Base-by-base conservation (phyloP, 2,797 vertebrate genomes). In the Numenius phaeopus region DNA sequence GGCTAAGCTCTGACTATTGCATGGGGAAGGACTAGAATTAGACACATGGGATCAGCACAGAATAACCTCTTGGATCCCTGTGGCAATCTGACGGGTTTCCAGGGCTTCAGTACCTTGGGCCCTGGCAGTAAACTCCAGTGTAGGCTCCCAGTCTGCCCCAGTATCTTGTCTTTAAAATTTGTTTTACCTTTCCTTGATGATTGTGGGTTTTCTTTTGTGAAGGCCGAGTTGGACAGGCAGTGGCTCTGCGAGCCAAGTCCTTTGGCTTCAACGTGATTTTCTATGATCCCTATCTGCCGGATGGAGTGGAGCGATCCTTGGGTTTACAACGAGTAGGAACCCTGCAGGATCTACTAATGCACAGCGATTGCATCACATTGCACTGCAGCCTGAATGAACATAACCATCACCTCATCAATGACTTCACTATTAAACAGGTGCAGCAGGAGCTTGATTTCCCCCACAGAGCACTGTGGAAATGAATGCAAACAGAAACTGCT, bases 401-500 rank as follows among this genome's bases (percentile, higher is more conserved):
- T 99, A 99, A 99, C 98, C 99, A 99, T 98, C 99, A 99, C 97
- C 99, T 99, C 98, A 99, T 99, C 96, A 99, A 99, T 96, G 99
- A 99, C 98, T 99, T 99, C 98, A 99, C 99, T 98, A 99, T 99
- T 98, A 99, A 99, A 98, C 99, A 99, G 98, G 99, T 99, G 94
- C 97, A 97, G 84, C 96, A 97, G 96, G 95, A 97, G 91, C 96
- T 97, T 96, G 94, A 87, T 96, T 97, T 93, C 93, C 91, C 73
- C 92, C 94, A 91, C 93, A 92, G 95, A 96, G 40, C 77, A 65
- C 94, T 97, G 90, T 93, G 95, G 95, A 95, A 96, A 89, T 92
- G 87, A 94, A 94, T 96, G 90, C 75, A 86, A 95, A 95, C 91
- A 81, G 7, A 95, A 95, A 81, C 95, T 96, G 92, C 92, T 96